Evolutionary conservation across 2,888 invertebrate species (phyloP).

Genomic region (Andrena dorsata): DNA sequence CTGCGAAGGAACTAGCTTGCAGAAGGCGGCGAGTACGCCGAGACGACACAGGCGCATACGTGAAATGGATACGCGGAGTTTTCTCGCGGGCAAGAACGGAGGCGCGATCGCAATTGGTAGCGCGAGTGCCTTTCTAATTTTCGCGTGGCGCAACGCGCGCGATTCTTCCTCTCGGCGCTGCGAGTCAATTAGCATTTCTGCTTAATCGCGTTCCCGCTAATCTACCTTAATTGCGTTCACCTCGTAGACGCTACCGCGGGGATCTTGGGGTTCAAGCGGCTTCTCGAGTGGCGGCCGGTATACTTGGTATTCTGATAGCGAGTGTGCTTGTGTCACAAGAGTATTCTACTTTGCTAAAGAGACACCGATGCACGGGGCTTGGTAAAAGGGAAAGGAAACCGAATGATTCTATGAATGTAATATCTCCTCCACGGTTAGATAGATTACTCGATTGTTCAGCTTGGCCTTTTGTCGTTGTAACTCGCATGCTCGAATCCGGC

Average conservation of each 20-base stretch:
- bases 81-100: constrained; percentile 56
- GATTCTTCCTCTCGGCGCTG: constrained; percentile 50
- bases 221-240: constrained; percentile 62
- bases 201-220: constrained; percentile 64
- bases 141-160: constrained; percentile 68
- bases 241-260: background rate
- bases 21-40: constrained; percentile 19
- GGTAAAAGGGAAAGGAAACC: too few species aligned
- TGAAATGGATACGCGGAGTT: constrained; percentile 38
- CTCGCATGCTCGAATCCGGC: too few species aligned
- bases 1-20: constrained; percentile 48
- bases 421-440: too few species aligned
- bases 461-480: too few species aligned
- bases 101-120: constrained; percentile 70
- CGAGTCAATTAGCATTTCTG: constrained; percentile 67
- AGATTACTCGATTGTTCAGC: too few species aligned
- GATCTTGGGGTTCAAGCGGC: background rate
- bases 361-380: background rate
- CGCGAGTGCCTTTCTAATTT: constrained; percentile 74
- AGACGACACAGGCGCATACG: background rate
- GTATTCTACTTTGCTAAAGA: background rate
- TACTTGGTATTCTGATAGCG: background rate
- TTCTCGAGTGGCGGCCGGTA: background rate
- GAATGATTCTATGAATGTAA: too few species aligned
- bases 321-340: background rate